Conservation (phyloP, 2,888 invertebrate genomes). For the Leptinotarsa rubiginosa region DNA sequence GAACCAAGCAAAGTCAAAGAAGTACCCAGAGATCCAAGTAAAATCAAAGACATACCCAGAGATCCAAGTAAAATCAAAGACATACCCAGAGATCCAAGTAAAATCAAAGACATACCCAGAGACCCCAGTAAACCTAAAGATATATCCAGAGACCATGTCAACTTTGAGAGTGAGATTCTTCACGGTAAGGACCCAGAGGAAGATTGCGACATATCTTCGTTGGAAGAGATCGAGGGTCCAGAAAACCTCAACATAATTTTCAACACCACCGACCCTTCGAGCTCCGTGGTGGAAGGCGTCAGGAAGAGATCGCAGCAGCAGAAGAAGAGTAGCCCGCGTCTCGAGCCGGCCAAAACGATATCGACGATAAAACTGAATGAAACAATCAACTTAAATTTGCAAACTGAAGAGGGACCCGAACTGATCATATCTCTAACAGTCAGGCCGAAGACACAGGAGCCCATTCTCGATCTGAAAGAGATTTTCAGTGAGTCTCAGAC, state of each 20-base stretch:
- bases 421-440: conserved; percentile 49
- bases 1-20: no score
- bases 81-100: no score
- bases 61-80: not conserved
- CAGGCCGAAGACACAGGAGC: conserved; percentile 36
- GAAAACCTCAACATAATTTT: conserved; percentile 39
- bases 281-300: conserved; percentile 37
- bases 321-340: not conserved
- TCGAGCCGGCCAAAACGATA: not conserved
- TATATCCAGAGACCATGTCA: not conserved
- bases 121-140: not conserved
- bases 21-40: no score
- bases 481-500: conserved; percentile 47
- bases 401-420: conserved; percentile 49
- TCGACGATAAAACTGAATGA: conserved; percentile 45
- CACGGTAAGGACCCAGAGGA: conserved; percentile 20
- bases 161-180: conserved; percentile 18
- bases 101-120: not conserved
- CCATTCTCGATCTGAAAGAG: conserved; percentile 43
- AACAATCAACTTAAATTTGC: conserved; percentile 48
- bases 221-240: not conserved
- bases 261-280: conserved; percentile 36
- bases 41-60: no score
- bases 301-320: not conserved
- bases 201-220: conserved; percentile 1